Evolutionary conservation across 2,797 vertebrate species (phyloP).

Genomic region (Sebastes itinus): DNA sequence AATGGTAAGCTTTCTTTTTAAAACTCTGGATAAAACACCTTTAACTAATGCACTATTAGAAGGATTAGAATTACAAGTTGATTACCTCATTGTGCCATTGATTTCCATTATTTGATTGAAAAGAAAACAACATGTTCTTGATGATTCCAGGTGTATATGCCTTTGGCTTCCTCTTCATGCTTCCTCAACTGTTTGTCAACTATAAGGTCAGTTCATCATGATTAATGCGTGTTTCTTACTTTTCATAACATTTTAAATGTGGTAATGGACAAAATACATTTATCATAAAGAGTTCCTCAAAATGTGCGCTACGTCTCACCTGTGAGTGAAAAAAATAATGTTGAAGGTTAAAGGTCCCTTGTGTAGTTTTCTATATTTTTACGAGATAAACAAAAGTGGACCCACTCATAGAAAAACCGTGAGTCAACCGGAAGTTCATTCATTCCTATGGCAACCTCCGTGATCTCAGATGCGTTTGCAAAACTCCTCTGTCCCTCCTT

Average conservation of each 20-base stretch:
- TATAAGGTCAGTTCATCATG: slow-evolving; percentile 88
- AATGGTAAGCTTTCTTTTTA: slow-evolving; percentile 85
- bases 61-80: background rate
- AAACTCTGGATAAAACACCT: background rate
- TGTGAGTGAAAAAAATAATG: background rate
- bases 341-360: background rate
- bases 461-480: no score
- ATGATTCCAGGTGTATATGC: slow-evolving; percentile 92
- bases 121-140: background rate
- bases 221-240: background rate
- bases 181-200: slow-evolving; percentile 99
- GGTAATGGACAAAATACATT: background rate
- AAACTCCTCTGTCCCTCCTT: no score
- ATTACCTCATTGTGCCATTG: background rate
- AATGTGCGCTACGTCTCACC: background rate
- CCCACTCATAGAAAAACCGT: background rate
- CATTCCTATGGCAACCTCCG: no score
- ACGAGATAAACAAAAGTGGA: background rate
- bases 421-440: no score
- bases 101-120: background rate
- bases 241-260: background rate
- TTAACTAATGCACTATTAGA: background rate
- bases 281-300: background rate
- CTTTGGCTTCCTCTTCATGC: slow-evolving; percentile 98
- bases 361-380: background rate